Percentiles rank a stretch among this genome's conserved stretches.
Conservation (phyloP, 1,140 invertebrate species). For the Euschistus heros region DNA sequence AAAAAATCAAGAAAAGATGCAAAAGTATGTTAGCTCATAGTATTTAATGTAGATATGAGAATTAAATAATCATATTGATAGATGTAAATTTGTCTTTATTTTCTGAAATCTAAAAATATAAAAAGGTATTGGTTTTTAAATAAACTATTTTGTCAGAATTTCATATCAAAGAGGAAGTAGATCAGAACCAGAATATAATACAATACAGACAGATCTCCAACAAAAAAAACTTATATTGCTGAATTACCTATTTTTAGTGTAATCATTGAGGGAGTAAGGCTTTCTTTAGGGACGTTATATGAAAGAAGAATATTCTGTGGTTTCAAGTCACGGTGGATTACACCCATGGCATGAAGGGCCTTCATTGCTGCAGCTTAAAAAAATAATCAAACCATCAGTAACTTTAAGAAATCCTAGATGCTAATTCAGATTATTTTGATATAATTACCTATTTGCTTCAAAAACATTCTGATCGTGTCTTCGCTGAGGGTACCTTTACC, state of each 20-base stretch:
- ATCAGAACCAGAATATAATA: too few relatives aligned
- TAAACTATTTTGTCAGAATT: too few relatives aligned
- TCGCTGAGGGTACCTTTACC: slow-evolving; percentile 89
- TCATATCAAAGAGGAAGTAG: too few relatives aligned
- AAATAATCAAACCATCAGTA: slow-evolving; percentile 14
- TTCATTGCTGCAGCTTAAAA: slow-evolving; percentile 88
- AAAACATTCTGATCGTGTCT: slow-evolving; percentile 89
- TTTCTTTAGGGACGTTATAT: slow-evolving; percentile 61
- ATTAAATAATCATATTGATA: too few relatives aligned
- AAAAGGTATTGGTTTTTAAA: too few relatives aligned
- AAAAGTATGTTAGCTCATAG: too few relatives aligned
- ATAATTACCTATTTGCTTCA: slow-evolving; percentile 73
- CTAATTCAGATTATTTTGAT: not conserved
- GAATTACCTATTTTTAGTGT: slow-evolving; percentile 81
- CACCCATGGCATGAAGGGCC: slow-evolving; percentile 88
- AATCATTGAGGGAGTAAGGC: slow-evolving; percentile 83
- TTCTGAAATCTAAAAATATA: too few relatives aligned
- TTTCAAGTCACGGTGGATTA: slow-evolving; percentile 97
- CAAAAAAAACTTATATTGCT: not conserved
- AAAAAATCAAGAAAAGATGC: too few relatives aligned
- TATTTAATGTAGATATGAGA: too few relatives aligned
- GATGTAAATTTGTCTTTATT: too few relatives aligned
- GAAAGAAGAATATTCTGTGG: slow-evolving; percentile 93
- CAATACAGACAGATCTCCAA: too few relatives aligned
- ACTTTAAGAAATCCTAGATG: too few relatives aligned